Percentiles rank a stretch among this genome's conserved stretches.
phyloP scores from a whole-genome alignment of 2,113 vertebrate species.

The Triplophysa dalaica region DNA sequence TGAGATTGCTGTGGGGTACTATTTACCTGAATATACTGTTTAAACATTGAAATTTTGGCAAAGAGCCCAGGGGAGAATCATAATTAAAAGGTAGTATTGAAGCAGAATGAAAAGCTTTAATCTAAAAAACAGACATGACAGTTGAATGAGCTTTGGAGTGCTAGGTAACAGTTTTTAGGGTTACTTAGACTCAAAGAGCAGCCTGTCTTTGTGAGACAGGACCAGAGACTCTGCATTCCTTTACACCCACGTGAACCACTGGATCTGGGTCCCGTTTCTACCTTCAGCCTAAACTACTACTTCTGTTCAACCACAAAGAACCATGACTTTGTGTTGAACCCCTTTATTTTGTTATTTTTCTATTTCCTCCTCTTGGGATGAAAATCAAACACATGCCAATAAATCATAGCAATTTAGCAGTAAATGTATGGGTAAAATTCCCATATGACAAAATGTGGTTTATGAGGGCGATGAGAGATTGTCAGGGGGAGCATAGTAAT shows the following conservation, averaged over 20 bases:
- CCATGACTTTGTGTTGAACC: neutral
- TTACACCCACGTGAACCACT: constrained; percentile 34
- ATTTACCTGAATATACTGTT: neutral
- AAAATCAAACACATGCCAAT: neutral
- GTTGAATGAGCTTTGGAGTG: neutral
- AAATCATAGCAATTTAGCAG: constrained; percentile 10
- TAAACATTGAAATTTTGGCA: constrained; percentile 15
- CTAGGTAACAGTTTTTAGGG: neutral
- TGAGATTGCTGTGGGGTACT: neutral
- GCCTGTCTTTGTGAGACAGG: neutral
- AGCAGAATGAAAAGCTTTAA: neutral
- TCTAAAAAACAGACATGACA: neutral
- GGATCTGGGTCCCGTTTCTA: constrained; percentile 9
- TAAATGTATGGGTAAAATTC: neutral
- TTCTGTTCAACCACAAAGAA: neutral
- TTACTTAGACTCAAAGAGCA: neutral
- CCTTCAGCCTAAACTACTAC: constrained; percentile 21
- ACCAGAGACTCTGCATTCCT: constrained; percentile 13
- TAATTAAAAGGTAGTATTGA: constrained; percentile 25
- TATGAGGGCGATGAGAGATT: neutral
- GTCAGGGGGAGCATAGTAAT: neutral
- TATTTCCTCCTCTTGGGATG: neutral
- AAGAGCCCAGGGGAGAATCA: constrained; percentile 8
- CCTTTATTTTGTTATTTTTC: neutral
- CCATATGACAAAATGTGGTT: neutral